A percentile compares a stretch with the other conserved stretches of the same genome.
phyloP scores from a whole-genome alignment of 2,797 vertebrate species.

The Hemitrygon akajei region DNA sequence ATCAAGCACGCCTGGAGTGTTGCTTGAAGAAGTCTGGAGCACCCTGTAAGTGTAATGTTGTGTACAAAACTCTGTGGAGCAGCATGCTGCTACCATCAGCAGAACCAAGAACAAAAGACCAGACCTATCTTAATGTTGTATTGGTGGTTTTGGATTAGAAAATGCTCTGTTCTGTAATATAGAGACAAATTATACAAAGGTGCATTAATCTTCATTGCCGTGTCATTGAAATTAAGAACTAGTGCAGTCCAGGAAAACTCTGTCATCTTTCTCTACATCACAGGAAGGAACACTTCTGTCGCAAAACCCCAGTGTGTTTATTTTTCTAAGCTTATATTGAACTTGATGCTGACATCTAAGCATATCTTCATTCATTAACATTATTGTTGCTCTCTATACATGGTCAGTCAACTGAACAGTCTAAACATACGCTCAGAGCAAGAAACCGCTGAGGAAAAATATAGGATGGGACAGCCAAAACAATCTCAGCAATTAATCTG shows the following conservation, averaged over 20 bases:
- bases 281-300: too few relatives aligned
- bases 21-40: background rate
- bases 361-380: background rate
- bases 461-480: background rate
- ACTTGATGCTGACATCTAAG: background rate
- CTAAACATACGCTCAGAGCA: background rate
- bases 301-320: background rate
- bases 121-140: background rate
- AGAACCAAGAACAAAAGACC: background rate
- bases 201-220: background rate
- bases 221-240: background rate
- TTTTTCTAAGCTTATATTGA: background rate
- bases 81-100: background rate
- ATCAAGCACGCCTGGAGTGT: background rate
- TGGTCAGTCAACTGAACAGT: background rate
- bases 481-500: background rate
- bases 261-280: too few relatives aligned
- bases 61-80: background rate
- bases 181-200: background rate
- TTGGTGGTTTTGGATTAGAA: background rate
- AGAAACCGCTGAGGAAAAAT: background rate
- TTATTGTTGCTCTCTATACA: background rate
- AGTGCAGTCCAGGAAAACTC: background rate
- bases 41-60: background rate
- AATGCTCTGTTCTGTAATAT: background rate